Evolutionary conservation across 2,888 invertebrate species (phyloP).

Genomic region (Lacanobia oleracea): DNA sequence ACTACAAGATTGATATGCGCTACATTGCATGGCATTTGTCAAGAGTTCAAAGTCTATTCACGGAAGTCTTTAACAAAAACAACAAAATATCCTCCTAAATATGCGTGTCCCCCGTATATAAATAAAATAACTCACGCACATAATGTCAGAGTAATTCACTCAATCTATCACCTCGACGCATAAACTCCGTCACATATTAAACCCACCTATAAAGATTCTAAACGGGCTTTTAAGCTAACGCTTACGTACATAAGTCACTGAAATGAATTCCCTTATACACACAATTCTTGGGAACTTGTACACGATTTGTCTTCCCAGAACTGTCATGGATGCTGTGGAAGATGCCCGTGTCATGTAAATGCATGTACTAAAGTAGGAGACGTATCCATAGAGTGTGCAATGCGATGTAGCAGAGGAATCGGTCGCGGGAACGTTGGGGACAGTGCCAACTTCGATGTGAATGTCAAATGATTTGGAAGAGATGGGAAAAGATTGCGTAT

Average conservation of each 20-base stretch:
- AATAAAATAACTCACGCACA: slow-evolving; percentile 35
- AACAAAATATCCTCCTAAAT: neutral
- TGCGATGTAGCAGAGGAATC: slow-evolving; percentile 40
- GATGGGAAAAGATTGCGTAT: slow-evolving; percentile 43
- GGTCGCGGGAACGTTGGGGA: slow-evolving; percentile 30
- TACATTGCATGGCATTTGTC: no score
- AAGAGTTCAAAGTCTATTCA: neutral
- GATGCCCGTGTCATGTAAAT: slow-evolving; percentile 73
- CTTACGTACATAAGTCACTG: slow-evolving; percentile 58
- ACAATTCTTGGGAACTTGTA: slow-evolving; percentile 68
- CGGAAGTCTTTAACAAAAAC: neutral
- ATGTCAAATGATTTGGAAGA: slow-evolving; percentile 56
- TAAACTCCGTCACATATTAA: slow-evolving; percentile 57
- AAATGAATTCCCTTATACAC: slow-evolving; percentile 60
- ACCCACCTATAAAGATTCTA: slow-evolving; percentile 56
- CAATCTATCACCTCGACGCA: slow-evolving; percentile 49
- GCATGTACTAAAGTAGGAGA: slow-evolving; percentile 57
- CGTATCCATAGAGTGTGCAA: slow-evolving; percentile 48
- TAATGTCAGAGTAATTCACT: slow-evolving; percentile 33
- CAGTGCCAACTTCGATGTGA: slow-evolving; percentile 49
- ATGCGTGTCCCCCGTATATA: slow-evolving; percentile 4
- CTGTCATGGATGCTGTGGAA: slow-evolving; percentile 68
- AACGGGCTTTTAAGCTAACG: slow-evolving; percentile 63
- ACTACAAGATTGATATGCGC: no score
- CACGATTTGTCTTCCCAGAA: slow-evolving; percentile 76